A percentile compares a stretch with the other conserved stretches of the same genome.
phyloP scores from a whole-genome alignment of 2,113 vertebrate species.

The Brienomyrus longianalis region DNA sequence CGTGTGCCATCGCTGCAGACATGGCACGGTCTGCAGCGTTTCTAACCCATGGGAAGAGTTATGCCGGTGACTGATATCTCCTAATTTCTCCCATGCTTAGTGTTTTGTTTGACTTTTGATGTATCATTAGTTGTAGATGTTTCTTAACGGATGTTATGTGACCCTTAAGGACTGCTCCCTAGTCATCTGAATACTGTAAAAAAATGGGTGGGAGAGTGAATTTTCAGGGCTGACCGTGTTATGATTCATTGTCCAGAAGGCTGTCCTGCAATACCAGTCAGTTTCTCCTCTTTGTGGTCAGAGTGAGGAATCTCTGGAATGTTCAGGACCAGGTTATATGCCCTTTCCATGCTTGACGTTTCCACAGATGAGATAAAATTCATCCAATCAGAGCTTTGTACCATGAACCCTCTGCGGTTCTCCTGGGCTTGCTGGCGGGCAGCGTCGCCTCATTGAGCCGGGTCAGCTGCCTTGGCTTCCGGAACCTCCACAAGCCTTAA shows the following conservation, averaged over 20 bases:
- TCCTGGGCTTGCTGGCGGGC: not conserved
- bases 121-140: not conserved
- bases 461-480: not conserved
- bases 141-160: not conserved
- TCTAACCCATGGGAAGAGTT: not conserved
- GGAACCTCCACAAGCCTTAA: not conserved
- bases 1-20: not conserved
- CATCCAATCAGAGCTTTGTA: slow-evolving; percentile 15
- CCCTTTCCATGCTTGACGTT: not conserved
- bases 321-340: slow-evolving; percentile 14
- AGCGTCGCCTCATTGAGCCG: not conserved
- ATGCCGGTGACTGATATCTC: not conserved
- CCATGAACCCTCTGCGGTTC: not conserved
- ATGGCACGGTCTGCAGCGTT: too few species aligned
- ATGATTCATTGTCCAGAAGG: slow-evolving; percentile 13
- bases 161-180: not conserved
- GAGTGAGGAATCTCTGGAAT: slow-evolving; percentile 46
- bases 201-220: not conserved
- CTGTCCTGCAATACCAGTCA: not conserved
- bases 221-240: slow-evolving; percentile 25
- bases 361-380: slow-evolving; percentile 16
- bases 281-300: not conserved
- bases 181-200: not conserved
- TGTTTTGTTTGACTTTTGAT: not conserved
- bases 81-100: not conserved